Evolutionary conservation across 1,140 invertebrate species (phyloP).

Genomic region (Sinonovacula constricta): DNA sequence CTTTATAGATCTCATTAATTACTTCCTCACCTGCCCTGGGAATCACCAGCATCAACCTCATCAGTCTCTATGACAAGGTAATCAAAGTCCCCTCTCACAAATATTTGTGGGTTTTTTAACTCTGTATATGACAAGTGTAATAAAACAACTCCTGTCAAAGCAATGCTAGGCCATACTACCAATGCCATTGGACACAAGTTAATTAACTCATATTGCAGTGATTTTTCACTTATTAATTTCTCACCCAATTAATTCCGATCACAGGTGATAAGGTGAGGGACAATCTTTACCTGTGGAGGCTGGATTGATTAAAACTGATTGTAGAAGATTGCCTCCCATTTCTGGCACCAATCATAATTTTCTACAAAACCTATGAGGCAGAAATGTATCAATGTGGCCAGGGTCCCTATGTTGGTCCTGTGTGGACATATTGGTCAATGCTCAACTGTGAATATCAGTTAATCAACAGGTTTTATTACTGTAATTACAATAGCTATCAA

Average conservation of each 20-base stretch:
- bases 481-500: no score
- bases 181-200: slow-evolving; percentile 23
- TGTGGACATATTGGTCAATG: no score
- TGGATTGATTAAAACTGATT: background rate
- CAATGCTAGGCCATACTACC: background rate
- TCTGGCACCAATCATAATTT: no score
- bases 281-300: slow-evolving; percentile 17
- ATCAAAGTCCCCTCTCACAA: slow-evolving; percentile 7
- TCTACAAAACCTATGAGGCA: no score
- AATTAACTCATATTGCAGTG: slow-evolving; percentile 37
- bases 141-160: slow-evolving; percentile 44
- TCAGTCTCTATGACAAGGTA: background rate
- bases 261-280: slow-evolving; percentile 3
- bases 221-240: slow-evolving; percentile 46
- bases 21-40: slow-evolving; percentile 2
- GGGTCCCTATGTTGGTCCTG: no score
- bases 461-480: no score
- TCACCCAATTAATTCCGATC: slow-evolving; percentile 48
- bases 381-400: no score
- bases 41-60: no score
- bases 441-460: no score
- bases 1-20: slow-evolving; percentile 50
- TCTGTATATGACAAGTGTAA: slow-evolving; percentile 15
- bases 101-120: slow-evolving; percentile 17
- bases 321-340: no score